These are phyloP conservation scores for Melitaea athalia DNA, from an alignment of 2,888 invertebrate species.

Conservation along the genomic window DNA sequence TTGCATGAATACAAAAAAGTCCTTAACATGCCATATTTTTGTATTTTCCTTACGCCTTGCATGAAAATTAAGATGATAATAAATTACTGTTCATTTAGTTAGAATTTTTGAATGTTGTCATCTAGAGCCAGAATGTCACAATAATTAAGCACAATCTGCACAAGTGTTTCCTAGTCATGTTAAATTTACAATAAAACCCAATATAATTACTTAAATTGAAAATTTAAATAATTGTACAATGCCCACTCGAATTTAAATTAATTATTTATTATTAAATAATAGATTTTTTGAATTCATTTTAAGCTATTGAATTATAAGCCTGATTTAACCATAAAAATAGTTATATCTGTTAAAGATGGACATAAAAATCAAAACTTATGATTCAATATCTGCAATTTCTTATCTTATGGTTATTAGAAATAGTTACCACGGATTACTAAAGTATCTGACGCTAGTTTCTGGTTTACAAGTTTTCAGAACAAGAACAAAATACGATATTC, in stretches of 20 bases:
- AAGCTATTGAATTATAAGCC: background rate
- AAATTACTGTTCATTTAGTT: slow-evolving; percentile 32
- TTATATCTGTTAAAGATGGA: background rate
- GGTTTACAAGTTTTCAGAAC: background rate
- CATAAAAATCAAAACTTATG: background rate
- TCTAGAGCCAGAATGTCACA: slow-evolving; percentile 45
- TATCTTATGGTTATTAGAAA: background rate
- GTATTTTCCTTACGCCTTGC: slow-evolving; percentile 34
- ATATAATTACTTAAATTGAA: slow-evolving; percentile 1
- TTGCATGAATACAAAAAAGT: slow-evolving; percentile 32
- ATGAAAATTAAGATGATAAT: slow-evolving; percentile 30
- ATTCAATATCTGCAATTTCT: background rate
- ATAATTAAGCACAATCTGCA: slow-evolving; percentile 32
- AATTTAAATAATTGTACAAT: background rate
- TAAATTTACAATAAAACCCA: slow-evolving; percentile 14
- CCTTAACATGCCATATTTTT: slow-evolving; percentile 29
- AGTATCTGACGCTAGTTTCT: background rate
- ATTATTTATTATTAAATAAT: background rate
- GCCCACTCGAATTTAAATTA: background rate
- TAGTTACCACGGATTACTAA: background rate
- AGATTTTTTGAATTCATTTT: background rate
- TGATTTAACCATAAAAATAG: background rate
- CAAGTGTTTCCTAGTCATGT: slow-evolving; percentile 11
- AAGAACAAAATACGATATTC: too few relatives aligned
- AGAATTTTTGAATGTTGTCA: slow-evolving; percentile 42